Base-by-base conservation (phyloP, 2,888 invertebrate species). In the Lysandra bellargus region DNA sequence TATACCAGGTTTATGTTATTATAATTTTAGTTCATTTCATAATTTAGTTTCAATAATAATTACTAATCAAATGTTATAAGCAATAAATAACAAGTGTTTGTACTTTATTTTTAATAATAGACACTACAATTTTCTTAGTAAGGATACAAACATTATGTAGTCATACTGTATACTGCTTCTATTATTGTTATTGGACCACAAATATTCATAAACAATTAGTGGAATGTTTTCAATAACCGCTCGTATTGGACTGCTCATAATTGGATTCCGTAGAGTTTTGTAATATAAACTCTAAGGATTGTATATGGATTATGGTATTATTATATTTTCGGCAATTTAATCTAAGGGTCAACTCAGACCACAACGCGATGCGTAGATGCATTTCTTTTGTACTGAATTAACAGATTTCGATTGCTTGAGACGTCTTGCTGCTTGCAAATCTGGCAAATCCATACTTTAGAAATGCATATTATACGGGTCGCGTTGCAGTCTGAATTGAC, bases 291-390 rank as follows among this genome's bases (percentile, higher is more conserved):
- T 82, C 79, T 76, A 80, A 80, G 80, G 78, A 78, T 78, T 81
- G 83, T 81, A 80, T 82, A 82, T 37, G 37, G 37, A 37, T 37
- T 37, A 37, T 84, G 81, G 82, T 82, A 4, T 49, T 9, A 49
- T 49, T 9, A 49, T 9, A 49, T 49, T 49, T 49, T 49, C 12
- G 49, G 9, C 49, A 2, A 9, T 44, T 44, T 9, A 44, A 44
- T 44, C 44, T 44, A 12, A 40, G 37, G 37, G 37, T 37, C 37
- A 37, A 37, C 37, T 37, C 37, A 37, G 2, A 37, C 37, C 37
- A 37, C 37, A 37, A 37, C 37, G 37, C 37, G 37, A 37, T 4
- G 37, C 37, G 37, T 37, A 37, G 37, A 37, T 37, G 37, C 37
- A 37, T 37, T 37, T 37, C 33, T 37, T 37, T 37, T 37, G 37